Evolutionary conservation across 1,140 invertebrate genomes (phyloP), one percentile per base, ranked within the genome.

Genomic region (Paraescarpia echinospica): DNA sequence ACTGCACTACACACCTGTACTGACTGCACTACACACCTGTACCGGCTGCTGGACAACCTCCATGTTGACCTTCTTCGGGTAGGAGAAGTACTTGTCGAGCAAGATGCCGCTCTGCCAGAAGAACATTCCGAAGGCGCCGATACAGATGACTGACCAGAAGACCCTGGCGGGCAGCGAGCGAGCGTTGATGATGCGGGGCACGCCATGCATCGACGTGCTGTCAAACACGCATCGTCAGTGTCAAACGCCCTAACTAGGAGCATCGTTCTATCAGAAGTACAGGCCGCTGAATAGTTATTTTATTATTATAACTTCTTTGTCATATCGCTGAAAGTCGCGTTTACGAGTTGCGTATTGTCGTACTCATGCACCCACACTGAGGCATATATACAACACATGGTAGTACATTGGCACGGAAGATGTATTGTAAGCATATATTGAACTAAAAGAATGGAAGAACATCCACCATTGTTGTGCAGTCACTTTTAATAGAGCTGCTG

Each of bases 141-240:
- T 14, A 89, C 92, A 93, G 48, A 93, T 92, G 33, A 91, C 90
- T 9, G 93, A 92, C 93, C 93, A 93, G 92, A 92, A 93, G 34
- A 93, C 33, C 27, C 89, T 88, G n/a, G 33, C 92, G 12, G 92
- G 18, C 31, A 92, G 34, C 33, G 93, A 93, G 22, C 92, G 22
- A 35, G 93, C 92, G 92, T 93, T 93, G 89, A 93, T 93, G 90
- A 93, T 93, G 35, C 93, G 92, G n/a, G 93, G 92, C 34, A 93
- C 93, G 48, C 93, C 93, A 89, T 92, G 93, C 90, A 93, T 92
- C 18, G 93, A 93, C 48, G 93, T 92, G 48, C 91, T 48, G 41
- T 48, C 91, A 77, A 77, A 77, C 59, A 77, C 27, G 59, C 27
- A 31, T 18, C 2, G 14, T 27, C 59, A 31, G 14, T 27, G 27